A percentile compares a stretch with the other conserved stretches of the same genome.
Evolutionary conservation across 1,140 invertebrate genomes (phyloP).

Genomic region (Phymorhynchus buccinoides): DNA sequence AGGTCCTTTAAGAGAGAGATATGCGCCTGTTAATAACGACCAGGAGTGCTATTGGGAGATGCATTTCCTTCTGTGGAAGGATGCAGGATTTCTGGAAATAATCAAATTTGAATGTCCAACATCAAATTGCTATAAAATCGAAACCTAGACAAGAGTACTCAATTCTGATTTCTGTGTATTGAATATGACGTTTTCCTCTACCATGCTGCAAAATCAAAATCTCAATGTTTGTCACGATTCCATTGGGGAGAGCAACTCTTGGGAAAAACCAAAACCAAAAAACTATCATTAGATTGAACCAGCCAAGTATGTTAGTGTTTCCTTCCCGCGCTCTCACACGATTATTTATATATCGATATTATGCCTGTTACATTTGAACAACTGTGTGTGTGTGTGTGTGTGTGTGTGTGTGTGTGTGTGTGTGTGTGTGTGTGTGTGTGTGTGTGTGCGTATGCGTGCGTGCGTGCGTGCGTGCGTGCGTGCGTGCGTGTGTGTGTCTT

Average conservation of each 20-base stretch:
- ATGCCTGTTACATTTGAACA: no score
- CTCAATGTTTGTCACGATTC: no score
- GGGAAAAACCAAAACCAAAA: no score
- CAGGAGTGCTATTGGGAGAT: background rate
- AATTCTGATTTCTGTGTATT: no score
- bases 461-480: background rate
- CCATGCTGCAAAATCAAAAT: no score
- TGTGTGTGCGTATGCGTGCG: background rate
- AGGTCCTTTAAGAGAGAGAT: no score
- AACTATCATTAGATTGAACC: background rate
- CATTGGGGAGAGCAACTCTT: no score
- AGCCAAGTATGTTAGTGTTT: background rate
- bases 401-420: conserved; percentile 6
- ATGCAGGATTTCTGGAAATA: no score
- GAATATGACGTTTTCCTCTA: no score
- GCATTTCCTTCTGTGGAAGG: background rate
- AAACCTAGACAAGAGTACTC: no score
- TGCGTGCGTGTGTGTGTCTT: background rate
- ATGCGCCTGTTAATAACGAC: background rate
- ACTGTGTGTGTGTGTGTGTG: conserved; percentile 6
- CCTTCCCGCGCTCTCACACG: background rate
- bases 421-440: background rate
- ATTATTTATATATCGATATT: background rate
- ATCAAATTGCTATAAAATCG: no score
- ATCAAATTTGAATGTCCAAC: no score